Evolutionary conservation across 2,797 vertebrate species (phyloP), one percentile per base, ranked within the genome.

Genomic region (Phoxinus dragarum): DNA sequence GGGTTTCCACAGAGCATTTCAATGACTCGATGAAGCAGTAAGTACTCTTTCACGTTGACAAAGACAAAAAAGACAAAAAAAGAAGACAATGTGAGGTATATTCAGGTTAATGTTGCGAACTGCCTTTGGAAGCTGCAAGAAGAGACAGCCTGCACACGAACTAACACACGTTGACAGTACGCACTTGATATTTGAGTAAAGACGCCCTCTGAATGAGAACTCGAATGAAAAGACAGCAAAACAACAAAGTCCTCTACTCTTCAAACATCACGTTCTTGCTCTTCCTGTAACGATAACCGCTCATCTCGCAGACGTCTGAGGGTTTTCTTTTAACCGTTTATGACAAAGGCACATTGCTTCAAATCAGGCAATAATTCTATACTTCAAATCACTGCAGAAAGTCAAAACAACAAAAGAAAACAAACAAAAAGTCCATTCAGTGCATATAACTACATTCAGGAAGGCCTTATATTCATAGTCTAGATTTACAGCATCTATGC

Each of bases 391-490:
- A 93, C 92, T 92, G 92, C 89, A 92, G 89, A 93, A 93, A 77
- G 66, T 77, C 73, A 66, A 21, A 7, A 49, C 44, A 84, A 82
- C 61, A 61, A 78, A 74, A 36, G 90, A 93, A 93, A 84, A 91
- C 87, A 49, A 72, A 86, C 79, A 52, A 80, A 31, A 89, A 87
- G 88, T 92, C 90, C 91, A 94, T 94, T 96, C 94, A 95, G 95
- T 96, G 95, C 95, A 95, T 95, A 90, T 93, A 95, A 94, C 94
- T 96, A 96, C 96, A 96, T 96, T 96, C 95, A 95, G 91, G 91
- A 95, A 91, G 92, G 89, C 91, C 91, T 93, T 88, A 92, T 94
- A 91, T 94, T 94, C 91, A 94, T 85, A 89, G 86, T 86, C 86
- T 82, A 77, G 90, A 89, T 93, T 93, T 90, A 91, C 90, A 92